phyloP scores from a whole-genome alignment of 1,140 invertebrate species.

The Bombus balteatus region DNA sequence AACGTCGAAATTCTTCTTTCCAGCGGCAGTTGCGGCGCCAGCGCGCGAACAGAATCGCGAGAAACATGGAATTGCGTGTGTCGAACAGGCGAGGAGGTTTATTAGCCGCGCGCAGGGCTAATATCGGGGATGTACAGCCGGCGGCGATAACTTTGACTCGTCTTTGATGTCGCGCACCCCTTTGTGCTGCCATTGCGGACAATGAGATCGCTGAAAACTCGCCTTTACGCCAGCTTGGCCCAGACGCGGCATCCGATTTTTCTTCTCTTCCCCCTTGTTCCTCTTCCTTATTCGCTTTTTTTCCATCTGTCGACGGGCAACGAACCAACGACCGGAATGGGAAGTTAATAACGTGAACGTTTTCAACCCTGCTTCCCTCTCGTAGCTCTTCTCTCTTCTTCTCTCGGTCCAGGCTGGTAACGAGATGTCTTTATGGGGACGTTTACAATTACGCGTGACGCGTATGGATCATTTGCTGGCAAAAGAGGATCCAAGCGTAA shows the following conservation, averaged over 20 bases:
- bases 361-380: neutral
- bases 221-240: slow-evolving; percentile 66
- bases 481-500: slow-evolving; percentile 19
- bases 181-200: slow-evolving; percentile 68
- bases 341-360: slow-evolving; percentile 51
- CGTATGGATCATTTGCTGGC: slow-evolving; percentile 43
- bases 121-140: slow-evolving; percentile 69
- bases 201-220: slow-evolving; percentile 73
- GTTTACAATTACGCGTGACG: slow-evolving; percentile 48
- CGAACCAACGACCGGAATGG: slow-evolving; percentile 14
- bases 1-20: neutral
- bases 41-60: neutral
- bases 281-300: neutral
- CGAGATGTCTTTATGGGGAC: slow-evolving; percentile 49
- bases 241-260: slow-evolving; percentile 50
- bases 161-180: slow-evolving; percentile 72
- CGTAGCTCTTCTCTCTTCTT: neutral
- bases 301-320: neutral
- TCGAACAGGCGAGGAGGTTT: slow-evolving; percentile 55
- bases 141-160: slow-evolving; percentile 71
- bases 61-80: slow-evolving; percentile 39
- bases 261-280: slow-evolving; percentile 14
- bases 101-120: slow-evolving; percentile 60
- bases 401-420: slow-evolving; percentile 5
- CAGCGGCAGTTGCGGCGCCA: neutral